Percentiles rank a stretch among this genome's conserved stretches.
phyloP scores from a whole-genome alignment of 2,888 invertebrate genomes.

The Pecten maximus region DNA sequence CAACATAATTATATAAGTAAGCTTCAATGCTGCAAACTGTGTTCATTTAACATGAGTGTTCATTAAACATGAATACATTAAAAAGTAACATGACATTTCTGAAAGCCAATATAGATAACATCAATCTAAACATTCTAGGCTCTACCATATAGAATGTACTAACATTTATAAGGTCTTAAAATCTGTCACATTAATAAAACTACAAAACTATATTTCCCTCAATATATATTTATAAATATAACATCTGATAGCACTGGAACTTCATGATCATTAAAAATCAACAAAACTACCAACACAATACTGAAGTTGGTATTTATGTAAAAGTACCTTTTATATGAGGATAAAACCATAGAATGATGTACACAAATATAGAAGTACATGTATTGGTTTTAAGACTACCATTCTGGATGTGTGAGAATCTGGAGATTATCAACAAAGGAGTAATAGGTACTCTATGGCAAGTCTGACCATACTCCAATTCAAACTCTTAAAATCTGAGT shows the following conservation, averaged over 20 bases:
- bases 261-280: not conserved
- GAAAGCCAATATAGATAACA: too few species aligned
- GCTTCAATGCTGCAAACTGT: too few species aligned
- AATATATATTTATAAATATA: not conserved
- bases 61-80: too few species aligned
- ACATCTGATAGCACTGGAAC: conserved; percentile 3
- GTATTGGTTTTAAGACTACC: too few species aligned
- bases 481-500: too few species aligned
- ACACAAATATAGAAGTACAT: not conserved
- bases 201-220: not conserved
- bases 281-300: not conserved
- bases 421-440: too few species aligned
- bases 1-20: too few species aligned
- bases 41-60: too few species aligned
- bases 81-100: too few species aligned
- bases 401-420: too few species aligned
- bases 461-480: too few species aligned
- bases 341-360: not conserved
- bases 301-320: not conserved
- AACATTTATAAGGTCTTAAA: not conserved
- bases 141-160: not conserved
- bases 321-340: not conserved
- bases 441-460: too few species aligned
- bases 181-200: not conserved
- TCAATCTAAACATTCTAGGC: not conserved